Evolutionary conservation across 2,113 vertebrate genomes (phyloP).

Genomic region (Callithrix jacchus): DNA sequence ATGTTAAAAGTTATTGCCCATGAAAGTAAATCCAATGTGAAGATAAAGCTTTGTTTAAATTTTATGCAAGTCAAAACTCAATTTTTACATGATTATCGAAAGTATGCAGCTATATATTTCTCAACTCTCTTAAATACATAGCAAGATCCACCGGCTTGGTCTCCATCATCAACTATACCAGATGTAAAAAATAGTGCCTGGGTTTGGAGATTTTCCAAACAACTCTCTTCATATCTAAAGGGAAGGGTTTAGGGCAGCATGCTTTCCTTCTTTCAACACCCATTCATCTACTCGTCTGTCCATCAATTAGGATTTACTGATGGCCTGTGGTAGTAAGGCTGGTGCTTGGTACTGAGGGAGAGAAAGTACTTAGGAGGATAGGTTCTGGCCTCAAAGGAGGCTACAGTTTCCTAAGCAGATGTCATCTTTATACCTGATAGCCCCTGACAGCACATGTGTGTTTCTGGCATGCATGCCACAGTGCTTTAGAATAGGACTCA

Average conservation of each 20-base stretch:
- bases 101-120: accelerated
- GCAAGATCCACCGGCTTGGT: not conserved
- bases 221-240: not conserved
- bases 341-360: not conserved
- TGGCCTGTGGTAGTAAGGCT: not conserved
- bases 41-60: not conserved
- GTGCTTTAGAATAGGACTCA: not conserved
- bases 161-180: not conserved
- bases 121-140: not conserved
- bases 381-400: not conserved
- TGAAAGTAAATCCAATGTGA: not conserved
- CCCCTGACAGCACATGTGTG: accelerated
- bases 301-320: not conserved
- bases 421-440: accelerated
- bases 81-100: not conserved
- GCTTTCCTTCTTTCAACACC: not conserved
- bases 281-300: not conserved
- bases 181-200: not conserved
- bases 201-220: not conserved
- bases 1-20: not conserved
- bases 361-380: not conserved
- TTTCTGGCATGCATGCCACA: not conserved
- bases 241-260: not conserved
- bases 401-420: accelerated
- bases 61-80: not conserved